Evolutionary conservation across 23 tunicate species (phyloP), one percentile per base, ranked within the genome.

Genomic region (Ciona savignyi): DNA sequence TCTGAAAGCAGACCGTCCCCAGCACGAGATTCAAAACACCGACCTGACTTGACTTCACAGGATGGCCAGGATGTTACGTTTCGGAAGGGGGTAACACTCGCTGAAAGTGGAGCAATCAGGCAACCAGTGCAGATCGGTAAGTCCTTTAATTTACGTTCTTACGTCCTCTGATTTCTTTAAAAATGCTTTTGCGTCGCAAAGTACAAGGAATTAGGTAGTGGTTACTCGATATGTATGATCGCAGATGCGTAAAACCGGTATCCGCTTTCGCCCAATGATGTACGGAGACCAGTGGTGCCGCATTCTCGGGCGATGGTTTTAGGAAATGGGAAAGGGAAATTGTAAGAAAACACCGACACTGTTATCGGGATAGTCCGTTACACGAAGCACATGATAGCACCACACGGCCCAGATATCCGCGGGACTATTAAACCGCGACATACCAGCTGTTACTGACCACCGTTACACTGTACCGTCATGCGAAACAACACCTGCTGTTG

Each of bases 71-170:
- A 78, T 27, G 62, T 51, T 23, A 61, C 93, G 64, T 86, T 86
- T 67, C 77, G 68, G 67, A 80, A 80, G 67, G 93, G 93, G 20
- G 81, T 74, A n/a, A 78, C 72, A 30, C 51, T 86, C 66, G 81
- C 85, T 29, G 77, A 74, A 11, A 66, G 62, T n/a, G 85, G 93
- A 27, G 70, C 78, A 22, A 85, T 86, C 0, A 48, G 56, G 25
- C 76, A 86, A 60, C 51, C 84, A 11, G 77, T 86, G 31, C 93
- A 86, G 62, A 86, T 86, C 22, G 93, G 93, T 86, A 35, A 80
- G 84, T 35, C 21, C 19, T n/a, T 4, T 63, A 63, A 9, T 25
- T n/a, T n/a, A n/a, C n/a, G n/a, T n/a, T n/a, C n/a, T n/a, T n/a
- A n/a, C n/a, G n/a, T n/a, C n/a, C n/a, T n/a, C n/a, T n/a, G n/a